Percentiles rank a stretch among this genome's conserved stretches.
These are phyloP conservation scores for Napeogenes inachia DNA, from an alignment of 2,888 invertebrate species.

Conservation along the genomic window DNA sequence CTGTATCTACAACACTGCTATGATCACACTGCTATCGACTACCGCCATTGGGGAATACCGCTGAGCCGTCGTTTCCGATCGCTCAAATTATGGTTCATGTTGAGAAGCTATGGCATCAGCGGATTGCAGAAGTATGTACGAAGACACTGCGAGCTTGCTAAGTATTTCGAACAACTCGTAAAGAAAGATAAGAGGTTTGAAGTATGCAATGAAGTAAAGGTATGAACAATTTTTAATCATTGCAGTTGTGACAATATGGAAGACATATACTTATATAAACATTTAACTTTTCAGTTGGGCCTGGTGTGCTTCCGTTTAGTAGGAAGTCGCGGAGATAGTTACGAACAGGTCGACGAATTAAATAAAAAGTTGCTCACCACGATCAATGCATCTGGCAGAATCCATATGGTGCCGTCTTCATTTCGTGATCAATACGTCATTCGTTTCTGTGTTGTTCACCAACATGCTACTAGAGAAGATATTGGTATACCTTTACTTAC, in stretches of 20 bases:
- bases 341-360: conserved; percentile 76
- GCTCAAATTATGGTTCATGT: conserved; percentile 98
- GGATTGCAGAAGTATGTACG: conserved; percentile 96
- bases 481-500: conserved; percentile 74
- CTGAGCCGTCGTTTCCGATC: conserved; percentile 96
- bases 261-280: neutral
- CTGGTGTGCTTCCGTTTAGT: conserved; percentile 94
- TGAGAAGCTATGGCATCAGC: conserved; percentile 94
- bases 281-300: conserved; percentile 80
- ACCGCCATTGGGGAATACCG: conserved; percentile 98
- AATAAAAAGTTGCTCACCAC: conserved; percentile 94
- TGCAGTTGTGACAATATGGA: neutral
- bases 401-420: conserved; percentile 97
- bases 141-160: conserved; percentile 92
- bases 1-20: conserved; percentile 98
- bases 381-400: conserved; percentile 95
- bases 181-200: conserved; percentile 90
- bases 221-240: conserved; percentile 43
- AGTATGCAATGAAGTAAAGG: conserved; percentile 94
- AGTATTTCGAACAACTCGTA: conserved; percentile 90
- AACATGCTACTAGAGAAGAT: conserved; percentile 90
- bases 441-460: conserved; percentile 95
- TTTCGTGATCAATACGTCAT: conserved; percentile 94
- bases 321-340: conserved; percentile 73
- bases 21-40: conserved; percentile 93